Evolutionary conservation across 2,888 invertebrate genomes (phyloP).

Genomic region (Tortricodes alternella): DNA sequence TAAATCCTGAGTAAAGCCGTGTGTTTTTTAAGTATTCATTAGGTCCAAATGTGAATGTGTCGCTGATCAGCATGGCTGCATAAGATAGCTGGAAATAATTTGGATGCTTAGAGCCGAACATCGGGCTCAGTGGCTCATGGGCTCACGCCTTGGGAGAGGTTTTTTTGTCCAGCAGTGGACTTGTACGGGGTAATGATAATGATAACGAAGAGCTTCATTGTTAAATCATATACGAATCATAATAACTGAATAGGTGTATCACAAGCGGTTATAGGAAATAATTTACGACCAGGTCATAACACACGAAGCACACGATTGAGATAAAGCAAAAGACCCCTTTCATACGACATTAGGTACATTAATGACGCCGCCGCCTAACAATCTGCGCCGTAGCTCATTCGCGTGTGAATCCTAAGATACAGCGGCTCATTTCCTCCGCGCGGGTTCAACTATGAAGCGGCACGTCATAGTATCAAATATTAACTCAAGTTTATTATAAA

Average conservation of each 20-base stretch:
- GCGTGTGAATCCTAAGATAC: conserved; percentile 83
- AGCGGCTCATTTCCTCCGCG: conserved; percentile 75
- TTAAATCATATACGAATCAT: too few relatives aligned
- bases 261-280: conserved; percentile 14
- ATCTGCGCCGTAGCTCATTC: conserved; percentile 73
- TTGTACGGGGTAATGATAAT: too few relatives aligned
- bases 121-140: too few relatives aligned
- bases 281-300: conserved; percentile 41
- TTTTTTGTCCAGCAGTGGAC: too few relatives aligned
- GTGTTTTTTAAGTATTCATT: too few relatives aligned
- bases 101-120: too few relatives aligned
- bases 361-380: conserved; percentile 80
- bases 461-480: conserved; percentile 34
- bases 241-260: neutral
- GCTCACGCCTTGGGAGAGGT: too few relatives aligned
- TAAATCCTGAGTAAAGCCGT: too few relatives aligned
- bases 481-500: conserved; percentile 32
- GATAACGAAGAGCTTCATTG: too few relatives aligned
- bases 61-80: too few relatives aligned
- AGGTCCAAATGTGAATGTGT: too few relatives aligned
- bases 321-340: conserved; percentile 78
- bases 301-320: conserved; percentile 64
- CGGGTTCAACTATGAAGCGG: conserved; percentile 48
- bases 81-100: too few relatives aligned
- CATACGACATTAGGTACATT: conserved; percentile 81